Percentiles rank a stretch among this genome's conserved stretches.
These are phyloP conservation scores for Chloroclysta siterata DNA, from an alignment of 2,888 invertebrate species.

Conservation along the genomic window DNA sequence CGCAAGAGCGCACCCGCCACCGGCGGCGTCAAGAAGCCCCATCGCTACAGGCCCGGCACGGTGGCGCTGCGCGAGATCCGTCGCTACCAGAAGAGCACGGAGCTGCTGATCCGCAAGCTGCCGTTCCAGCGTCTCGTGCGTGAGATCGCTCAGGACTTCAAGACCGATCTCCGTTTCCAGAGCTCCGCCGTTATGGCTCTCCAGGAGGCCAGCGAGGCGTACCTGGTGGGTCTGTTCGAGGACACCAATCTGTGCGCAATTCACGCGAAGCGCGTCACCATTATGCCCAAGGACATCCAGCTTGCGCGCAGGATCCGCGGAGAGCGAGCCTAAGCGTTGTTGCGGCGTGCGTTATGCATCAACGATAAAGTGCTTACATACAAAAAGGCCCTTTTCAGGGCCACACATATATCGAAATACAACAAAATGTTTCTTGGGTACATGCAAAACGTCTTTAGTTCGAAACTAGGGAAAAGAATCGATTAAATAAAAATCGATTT, in stretches of 20 bases:
- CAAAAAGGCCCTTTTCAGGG: background rate
- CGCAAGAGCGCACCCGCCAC: conserved; percentile 82
- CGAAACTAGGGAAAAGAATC: too few relatives aligned
- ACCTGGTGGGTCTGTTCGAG: conserved; percentile 97
- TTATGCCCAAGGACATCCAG: conserved; percentile 99
- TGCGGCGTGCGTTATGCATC: background rate
- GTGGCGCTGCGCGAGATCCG: conserved; percentile 89
- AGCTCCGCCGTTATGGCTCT: conserved; percentile 89
- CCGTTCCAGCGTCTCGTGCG: conserved; percentile 90
- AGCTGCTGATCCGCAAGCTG: conserved; percentile 88
- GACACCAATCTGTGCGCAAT: conserved; percentile 99
- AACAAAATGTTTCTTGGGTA: too few relatives aligned
- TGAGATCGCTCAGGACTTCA: conserved; percentile 91
- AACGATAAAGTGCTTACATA: background rate
- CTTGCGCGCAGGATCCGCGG: conserved; percentile 98
- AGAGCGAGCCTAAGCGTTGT: conserved; percentile 92
- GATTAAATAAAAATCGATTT: too few relatives aligned
- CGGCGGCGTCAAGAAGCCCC: conserved; percentile 84
- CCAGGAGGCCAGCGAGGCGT: conserved; percentile 91
- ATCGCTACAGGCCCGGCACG: conserved; percentile 79
- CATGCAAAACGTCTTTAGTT: too few relatives aligned
- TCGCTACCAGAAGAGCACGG: conserved; percentile 90
- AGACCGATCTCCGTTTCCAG: conserved; percentile 88
- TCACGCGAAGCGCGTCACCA: conserved; percentile 98
- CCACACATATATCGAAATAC: background rate